Percentiles rank a stretch among this genome's conserved stretches.
Conservation (phyloP, 2,888 invertebrate genomes). For the Luperina nickerlii region DNA sequence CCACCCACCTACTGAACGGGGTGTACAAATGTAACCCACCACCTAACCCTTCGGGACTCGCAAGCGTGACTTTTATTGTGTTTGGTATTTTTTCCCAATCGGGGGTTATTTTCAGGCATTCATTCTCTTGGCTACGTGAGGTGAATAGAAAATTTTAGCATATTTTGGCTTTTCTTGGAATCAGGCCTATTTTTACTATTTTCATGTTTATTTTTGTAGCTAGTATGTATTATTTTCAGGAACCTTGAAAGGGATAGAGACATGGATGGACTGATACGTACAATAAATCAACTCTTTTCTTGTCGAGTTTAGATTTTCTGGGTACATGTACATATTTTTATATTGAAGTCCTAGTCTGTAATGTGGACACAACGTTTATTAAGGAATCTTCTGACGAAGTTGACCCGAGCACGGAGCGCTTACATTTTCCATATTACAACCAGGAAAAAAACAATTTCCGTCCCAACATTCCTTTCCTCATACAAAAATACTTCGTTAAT, state of each 20-base stretch:
- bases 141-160: conserved; percentile 29
- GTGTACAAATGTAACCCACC: conserved; percentile 12
- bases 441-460: conserved; percentile 30
- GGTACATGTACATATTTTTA: background rate
- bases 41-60: conserved; percentile 34
- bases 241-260: background rate
- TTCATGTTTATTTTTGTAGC: background rate
- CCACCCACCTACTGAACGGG: conserved; percentile 14
- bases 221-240: background rate
- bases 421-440: conserved; percentile 9
- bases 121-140: conserved; percentile 39
- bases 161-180: conserved; percentile 4
- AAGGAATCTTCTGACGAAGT: background rate
- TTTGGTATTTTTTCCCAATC: conserved; percentile 48
- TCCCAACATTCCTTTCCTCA: conserved; percentile 20
- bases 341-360: background rate
- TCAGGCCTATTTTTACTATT: background rate
- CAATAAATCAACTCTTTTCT: background rate
- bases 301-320: background rate
- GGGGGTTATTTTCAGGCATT: conserved; percentile 50
- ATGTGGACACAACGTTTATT: conserved; percentile 2
- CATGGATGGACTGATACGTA: background rate
- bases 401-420: background rate
- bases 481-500: conserved; percentile 30
- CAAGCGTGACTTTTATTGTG: conserved; percentile 53